phyloP scores from a whole-genome alignment of 2,113 vertebrate genomes.

The Heterocephalus glaber region DNA sequence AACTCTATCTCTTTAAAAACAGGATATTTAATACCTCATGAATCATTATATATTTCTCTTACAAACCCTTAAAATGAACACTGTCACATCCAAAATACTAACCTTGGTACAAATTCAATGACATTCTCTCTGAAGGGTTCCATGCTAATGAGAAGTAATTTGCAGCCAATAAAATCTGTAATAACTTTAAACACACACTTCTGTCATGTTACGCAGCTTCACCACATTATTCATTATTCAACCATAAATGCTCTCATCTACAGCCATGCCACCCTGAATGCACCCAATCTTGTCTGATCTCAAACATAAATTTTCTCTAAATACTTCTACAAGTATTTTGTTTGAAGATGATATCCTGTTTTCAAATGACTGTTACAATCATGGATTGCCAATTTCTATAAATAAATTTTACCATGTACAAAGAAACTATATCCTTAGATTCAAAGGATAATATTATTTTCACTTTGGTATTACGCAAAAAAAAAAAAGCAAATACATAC shows the following conservation, averaged over 20 bases:
- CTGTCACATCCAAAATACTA: background rate
- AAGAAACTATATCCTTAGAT: background rate
- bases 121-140: background rate
- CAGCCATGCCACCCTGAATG: background rate
- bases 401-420: background rate
- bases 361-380: background rate
- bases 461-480: conserved; percentile 32
- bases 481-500: background rate
- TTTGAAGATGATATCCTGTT: conserved; percentile 12
- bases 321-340: background rate
- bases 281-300: background rate
- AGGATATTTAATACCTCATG: background rate
- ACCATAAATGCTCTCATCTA: background rate
- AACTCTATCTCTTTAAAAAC: conserved; percentile 23
- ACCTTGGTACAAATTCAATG: conserved; percentile 4
- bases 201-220: background rate
- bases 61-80: conserved; percentile 34
- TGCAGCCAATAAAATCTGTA: conserved; percentile 27
- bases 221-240: conserved; percentile 13
- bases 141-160: conserved; percentile 1
- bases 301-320: conserved; percentile 18
- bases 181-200: conserved; percentile 16
- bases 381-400: background rate
- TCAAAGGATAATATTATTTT: background rate
- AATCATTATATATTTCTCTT: conserved; percentile 22